phyloP scores from a whole-genome alignment of 1,140 invertebrate genomes.

The Drosophila punjabiensis region DNA sequence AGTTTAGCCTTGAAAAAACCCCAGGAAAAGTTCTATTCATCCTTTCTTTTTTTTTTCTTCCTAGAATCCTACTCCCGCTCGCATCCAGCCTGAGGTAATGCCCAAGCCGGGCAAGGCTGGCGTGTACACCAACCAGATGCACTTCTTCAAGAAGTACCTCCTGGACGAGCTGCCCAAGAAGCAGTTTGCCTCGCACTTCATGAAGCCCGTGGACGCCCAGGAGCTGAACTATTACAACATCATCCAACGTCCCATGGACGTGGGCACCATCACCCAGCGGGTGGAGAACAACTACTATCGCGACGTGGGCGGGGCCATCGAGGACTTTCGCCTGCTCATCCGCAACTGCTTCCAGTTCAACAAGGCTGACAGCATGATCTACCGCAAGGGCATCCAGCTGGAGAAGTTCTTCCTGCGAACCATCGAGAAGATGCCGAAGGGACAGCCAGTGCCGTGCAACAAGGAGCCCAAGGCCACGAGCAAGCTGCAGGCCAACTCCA shows the following conservation, averaged over 20 bases:
- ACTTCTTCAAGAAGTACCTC: constrained; percentile 55
- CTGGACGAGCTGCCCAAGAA: constrained; percentile 47
- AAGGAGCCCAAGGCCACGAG: constrained; percentile 34
- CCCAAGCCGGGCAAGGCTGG: constrained; percentile 25
- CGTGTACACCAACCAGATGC: constrained; percentile 58
- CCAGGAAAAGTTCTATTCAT: neutral
- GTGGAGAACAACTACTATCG: constrained; percentile 55
- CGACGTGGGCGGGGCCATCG: constrained; percentile 14
- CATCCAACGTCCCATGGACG: constrained; percentile 54
- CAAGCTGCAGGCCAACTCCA: neutral
- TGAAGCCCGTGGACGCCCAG: constrained; percentile 53
- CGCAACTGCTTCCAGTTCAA: constrained; percentile 55
- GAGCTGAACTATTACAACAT: constrained; percentile 36
- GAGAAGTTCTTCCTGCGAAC: constrained; percentile 52
- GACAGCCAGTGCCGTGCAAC: constrained; percentile 41
- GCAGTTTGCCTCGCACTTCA: constrained; percentile 55
- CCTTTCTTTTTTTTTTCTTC: too few relatives aligned
- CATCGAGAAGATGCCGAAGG: constrained; percentile 37
- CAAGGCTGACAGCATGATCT: constrained; percentile 14
- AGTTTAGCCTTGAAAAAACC: neutral
- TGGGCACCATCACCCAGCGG: constrained; percentile 51
- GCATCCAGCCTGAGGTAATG: constrained; percentile 44
- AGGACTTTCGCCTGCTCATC: constrained; percentile 43
- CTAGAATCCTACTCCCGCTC: constrained; percentile 6
- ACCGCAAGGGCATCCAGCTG: constrained; percentile 43